phyloP scores from a whole-genome alignment of 2,888 invertebrate species.

The Sclerodermus sp. region DNA sequence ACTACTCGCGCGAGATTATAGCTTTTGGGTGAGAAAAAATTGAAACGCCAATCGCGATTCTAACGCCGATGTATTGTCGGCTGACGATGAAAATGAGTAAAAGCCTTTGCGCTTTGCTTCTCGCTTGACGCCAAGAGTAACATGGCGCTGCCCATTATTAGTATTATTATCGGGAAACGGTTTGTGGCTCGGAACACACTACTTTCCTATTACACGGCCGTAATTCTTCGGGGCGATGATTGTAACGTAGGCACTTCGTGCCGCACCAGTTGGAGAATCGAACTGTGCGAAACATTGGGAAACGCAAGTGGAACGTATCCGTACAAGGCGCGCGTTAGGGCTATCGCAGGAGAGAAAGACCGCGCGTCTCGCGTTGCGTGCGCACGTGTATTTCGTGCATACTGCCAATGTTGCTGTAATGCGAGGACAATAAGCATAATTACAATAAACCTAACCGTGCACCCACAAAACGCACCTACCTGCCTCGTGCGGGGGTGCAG shows the following conservation, averaged over 20 bases:
- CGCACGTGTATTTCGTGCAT: conserved; percentile 36
- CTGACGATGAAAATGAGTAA: too few relatives aligned
- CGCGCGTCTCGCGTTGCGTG: conserved; percentile 32
- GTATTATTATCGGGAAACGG: conserved; percentile 18
- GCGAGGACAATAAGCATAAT: conserved; percentile 45
- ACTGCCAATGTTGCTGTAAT: conserved; percentile 23
- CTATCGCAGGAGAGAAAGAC: conserved; percentile 1
- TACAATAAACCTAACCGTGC: conserved; percentile 38
- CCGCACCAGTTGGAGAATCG: conserved; percentile 21
- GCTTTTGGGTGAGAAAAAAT: too few relatives aligned
- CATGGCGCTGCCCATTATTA: too few relatives aligned
- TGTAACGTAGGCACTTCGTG: conserved; percentile 30
- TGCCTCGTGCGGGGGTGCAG: conserved; percentile 1
- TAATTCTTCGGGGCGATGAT: conserved; percentile 28
- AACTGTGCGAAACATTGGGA: conserved; percentile 17
- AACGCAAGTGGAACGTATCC: conserved; percentile 22
- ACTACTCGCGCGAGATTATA: too few relatives aligned
- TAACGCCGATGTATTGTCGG: too few relatives aligned
- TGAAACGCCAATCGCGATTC: too few relatives aligned
- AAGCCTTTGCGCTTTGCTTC: too few relatives aligned
- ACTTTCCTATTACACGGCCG: conserved; percentile 23
- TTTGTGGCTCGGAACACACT: conserved; percentile 24
- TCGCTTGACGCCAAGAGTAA: too few relatives aligned
- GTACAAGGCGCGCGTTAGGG: conserved; percentile 4
- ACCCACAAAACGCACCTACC: conserved; percentile 28